Evolutionary conservation across 2,888 invertebrate species (phyloP).

Genomic region (Deilephila elpenor): DNA sequence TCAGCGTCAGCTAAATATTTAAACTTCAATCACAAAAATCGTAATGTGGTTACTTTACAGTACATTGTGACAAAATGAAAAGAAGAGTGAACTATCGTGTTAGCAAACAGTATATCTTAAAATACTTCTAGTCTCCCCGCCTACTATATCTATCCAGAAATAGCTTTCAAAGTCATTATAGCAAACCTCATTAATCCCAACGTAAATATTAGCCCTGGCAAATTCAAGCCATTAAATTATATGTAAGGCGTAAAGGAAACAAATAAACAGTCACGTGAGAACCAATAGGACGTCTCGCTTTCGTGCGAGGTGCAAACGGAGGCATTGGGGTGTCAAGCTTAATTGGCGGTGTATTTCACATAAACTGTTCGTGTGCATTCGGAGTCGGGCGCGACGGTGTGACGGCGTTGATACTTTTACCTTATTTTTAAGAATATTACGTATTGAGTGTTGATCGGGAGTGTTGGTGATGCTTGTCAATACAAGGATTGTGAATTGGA

Average conservation of each 20-base stretch:
- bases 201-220: background rate
- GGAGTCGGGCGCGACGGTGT: slow-evolving; percentile 46
- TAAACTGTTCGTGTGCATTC: slow-evolving; percentile 65
- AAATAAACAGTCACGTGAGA: slow-evolving; percentile 59
- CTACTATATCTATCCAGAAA: too few species aligned
- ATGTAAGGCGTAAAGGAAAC: slow-evolving; percentile 36
- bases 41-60: too few species aligned
- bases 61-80: too few species aligned
- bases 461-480: background rate
- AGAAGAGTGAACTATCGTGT: too few species aligned
- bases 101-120: too few species aligned
- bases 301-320: slow-evolving; percentile 73
- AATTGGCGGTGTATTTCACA: slow-evolving; percentile 81
- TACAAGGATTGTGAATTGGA: too few species aligned
- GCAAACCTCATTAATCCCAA: background rate
- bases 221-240: slow-evolving; percentile 23
- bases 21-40: too few species aligned
- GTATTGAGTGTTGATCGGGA: background rate
- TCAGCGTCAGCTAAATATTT: too few species aligned
- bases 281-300: slow-evolving; percentile 58
- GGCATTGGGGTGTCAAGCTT: slow-evolving; percentile 79
- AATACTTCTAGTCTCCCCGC: too few species aligned
- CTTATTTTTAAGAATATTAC: background rate
- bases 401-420: slow-evolving; percentile 45
- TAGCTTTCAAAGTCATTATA: background rate